These are phyloP conservation scores for Emydocephalus ijimae DNA, from an alignment of 2,113 vertebrate species.

Conservation along the genomic window DNA sequence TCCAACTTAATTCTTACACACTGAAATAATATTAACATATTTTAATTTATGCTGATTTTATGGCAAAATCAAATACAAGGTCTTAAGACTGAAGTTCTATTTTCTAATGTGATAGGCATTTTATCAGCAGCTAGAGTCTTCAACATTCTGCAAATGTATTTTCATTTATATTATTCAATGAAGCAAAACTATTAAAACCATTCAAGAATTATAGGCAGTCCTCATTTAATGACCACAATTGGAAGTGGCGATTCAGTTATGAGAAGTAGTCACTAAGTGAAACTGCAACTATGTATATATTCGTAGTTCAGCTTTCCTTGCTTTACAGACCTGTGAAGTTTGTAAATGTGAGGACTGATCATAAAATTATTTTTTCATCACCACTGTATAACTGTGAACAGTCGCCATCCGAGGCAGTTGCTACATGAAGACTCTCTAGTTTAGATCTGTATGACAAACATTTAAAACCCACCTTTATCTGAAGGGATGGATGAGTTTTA, in stretches of 20 bases:
- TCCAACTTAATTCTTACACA: not conserved
- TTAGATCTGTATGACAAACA: not conserved
- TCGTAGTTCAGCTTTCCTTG: not conserved
- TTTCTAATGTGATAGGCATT: not conserved
- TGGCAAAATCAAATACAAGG: not conserved
- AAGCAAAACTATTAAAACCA: not conserved
- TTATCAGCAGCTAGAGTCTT: not conserved
- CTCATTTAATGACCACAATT: not conserved
- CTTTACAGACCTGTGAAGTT: not conserved
- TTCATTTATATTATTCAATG: not conserved
- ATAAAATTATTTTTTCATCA: not conserved
- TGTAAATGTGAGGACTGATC: not conserved
- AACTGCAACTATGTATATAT: not conserved
- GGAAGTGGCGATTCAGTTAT: not conserved
- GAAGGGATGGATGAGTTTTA: conserved; percentile 58
- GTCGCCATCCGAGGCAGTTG: not conserved
- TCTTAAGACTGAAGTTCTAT: not conserved
- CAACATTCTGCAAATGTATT: not conserved
- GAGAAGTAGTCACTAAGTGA: not conserved
- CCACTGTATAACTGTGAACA: not conserved
- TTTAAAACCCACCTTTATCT: conserved; percentile 66
- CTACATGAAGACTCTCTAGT: not conserved
- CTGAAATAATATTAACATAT: not conserved
- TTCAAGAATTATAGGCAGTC: not conserved
- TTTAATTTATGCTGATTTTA: not conserved